phyloP scores from a whole-genome alignment of 2,888 invertebrate genomes.

The Crioceris asparagi region DNA sequence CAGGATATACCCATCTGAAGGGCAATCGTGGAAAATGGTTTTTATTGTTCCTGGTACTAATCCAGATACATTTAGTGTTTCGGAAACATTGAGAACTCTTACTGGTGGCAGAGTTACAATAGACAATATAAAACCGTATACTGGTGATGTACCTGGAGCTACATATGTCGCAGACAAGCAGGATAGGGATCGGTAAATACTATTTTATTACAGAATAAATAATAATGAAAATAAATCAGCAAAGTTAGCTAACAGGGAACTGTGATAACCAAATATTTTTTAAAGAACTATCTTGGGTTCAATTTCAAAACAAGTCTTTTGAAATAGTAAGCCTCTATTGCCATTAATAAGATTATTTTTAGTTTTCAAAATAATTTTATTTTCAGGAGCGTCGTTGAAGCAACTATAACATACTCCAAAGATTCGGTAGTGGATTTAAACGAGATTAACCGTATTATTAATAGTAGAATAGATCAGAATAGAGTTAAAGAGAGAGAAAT shows the following conservation, averaged over 20 bases:
- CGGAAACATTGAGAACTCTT: slow-evolving; percentile 62
- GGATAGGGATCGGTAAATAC: slow-evolving; percentile 47
- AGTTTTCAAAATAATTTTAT: slow-evolving; percentile 1
- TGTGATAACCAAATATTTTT: background rate
- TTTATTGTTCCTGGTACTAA: slow-evolving; percentile 73
- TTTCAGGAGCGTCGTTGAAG: slow-evolving; percentile 60
- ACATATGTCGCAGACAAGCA: slow-evolving; percentile 41
- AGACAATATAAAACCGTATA: slow-evolving; percentile 61
- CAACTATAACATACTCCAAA: slow-evolving; percentile 55
- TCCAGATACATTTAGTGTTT: slow-evolving; percentile 61
- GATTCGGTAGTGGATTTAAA: slow-evolving; percentile 60
- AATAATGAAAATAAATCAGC: too few species aligned
- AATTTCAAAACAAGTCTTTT: background rate
- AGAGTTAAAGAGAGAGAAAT: slow-evolving; percentile 11
- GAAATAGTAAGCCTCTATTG: background rate
- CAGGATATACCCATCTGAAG: slow-evolving; percentile 67
- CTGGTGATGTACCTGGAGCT: slow-evolving; percentile 43
- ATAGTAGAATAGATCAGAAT: slow-evolving; percentile 19
- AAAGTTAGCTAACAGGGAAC: background rate
- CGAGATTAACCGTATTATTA: slow-evolving; percentile 53
- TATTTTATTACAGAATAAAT: too few species aligned
- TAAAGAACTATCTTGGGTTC: background rate
- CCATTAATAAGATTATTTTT: background rate
- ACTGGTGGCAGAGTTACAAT: slow-evolving; percentile 73
- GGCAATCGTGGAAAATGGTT: slow-evolving; percentile 62